Evolutionary conservation across 2,797 vertebrate genomes (phyloP), one percentile per base, ranked within the genome.

Genomic region (Labroides dimidiatus): DNA sequence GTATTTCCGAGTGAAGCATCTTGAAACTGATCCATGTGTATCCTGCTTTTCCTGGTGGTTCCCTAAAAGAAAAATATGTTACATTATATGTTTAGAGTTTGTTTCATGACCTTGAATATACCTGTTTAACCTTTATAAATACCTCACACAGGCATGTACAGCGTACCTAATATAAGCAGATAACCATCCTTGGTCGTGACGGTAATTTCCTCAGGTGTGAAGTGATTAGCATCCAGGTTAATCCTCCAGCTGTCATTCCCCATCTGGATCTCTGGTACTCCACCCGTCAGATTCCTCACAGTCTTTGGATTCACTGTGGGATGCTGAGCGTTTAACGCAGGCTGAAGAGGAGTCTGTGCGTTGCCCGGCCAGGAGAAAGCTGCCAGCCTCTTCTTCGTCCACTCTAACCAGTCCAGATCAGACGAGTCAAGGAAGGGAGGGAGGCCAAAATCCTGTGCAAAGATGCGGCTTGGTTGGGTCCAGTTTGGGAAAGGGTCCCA

Each of bases 1-100:
- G 68, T 94, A 94, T 86, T 93, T 93, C 33, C 92, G 79, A 11
- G 76, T 93, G 79, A 94, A 94, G 77, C 87, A 89, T 50, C 93
- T 84, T 37, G 92, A 87, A 57, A 93, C 86, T 3, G 72, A 15
- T 45, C 91, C 93, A 43, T 93, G 91, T 50, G 89, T 77, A 67
- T 93, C 90, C 64, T 90, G 90, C 74, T 64, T 90, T 72, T 92
- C 92, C 55, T 93, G 64, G 9, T 93, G 93, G 65, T 88, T 92
- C 70, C 93, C 93, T 94, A 68, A 6, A 69, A 67, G 6, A 51
- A 50, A 49, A 75, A 42, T 20, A 69, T 19, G 37, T 52, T 15
- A 14, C 10, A 30, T 24, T 27, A 12, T 42, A n/a, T 54, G 4
- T 16, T n/a, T 36, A 4, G 14, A 10, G 4, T 10, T 11, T 13